Evolutionary conservation across 1,140 invertebrate species (phyloP).

Genomic region (Trichoplusia ni): DNA sequence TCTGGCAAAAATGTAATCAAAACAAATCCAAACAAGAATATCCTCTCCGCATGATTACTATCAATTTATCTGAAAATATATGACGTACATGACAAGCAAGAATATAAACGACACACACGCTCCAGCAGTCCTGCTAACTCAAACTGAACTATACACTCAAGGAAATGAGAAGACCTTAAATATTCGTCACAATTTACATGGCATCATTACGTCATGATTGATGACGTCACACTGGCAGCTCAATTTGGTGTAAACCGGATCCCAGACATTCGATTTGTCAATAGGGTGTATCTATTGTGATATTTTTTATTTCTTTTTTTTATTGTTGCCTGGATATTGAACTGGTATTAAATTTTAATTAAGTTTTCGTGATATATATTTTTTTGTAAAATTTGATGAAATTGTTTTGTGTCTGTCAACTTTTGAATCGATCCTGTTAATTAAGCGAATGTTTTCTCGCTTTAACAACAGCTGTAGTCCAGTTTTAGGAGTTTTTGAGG

Average conservation of each 20-base stretch:
- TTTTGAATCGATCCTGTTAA: too few species aligned
- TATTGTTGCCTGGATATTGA: neutral
- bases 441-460: too few species aligned
- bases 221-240: conserved; percentile 52
- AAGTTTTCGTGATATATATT: too few species aligned
- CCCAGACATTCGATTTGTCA: conserved; percentile 41
- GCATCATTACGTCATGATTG: conserved; percentile 65
- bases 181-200: conserved; percentile 63
- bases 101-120: conserved; percentile 26
- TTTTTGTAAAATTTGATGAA: too few species aligned
- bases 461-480: too few species aligned
- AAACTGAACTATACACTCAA: conserved; percentile 44
- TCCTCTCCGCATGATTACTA: too few species aligned
- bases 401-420: too few species aligned
- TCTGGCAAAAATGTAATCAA: too few species aligned
- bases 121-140: neutral
- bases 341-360: too few species aligned
- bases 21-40: too few species aligned
- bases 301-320: neutral
- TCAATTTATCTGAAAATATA: neutral
- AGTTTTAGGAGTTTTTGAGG: too few species aligned
- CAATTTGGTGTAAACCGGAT: conserved; percentile 65
- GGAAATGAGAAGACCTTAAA: conserved; percentile 54
- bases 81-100: neutral
- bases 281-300: conserved; percentile 38